Conservation (phyloP, 2,888 invertebrate genomes). For the Heteropelma amictum region DNA sequence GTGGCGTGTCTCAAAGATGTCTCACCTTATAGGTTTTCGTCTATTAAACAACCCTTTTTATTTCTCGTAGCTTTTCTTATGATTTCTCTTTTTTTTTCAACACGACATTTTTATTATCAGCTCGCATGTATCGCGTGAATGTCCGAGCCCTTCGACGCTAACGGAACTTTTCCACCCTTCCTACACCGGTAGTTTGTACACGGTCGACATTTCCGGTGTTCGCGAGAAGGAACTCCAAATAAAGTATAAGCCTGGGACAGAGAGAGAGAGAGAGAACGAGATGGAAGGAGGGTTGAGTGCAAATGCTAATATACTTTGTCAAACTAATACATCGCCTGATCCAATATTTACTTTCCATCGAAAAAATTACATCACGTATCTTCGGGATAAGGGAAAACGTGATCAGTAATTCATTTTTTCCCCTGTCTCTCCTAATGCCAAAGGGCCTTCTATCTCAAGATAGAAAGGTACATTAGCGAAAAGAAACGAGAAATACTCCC, state of each 20-base stretch:
- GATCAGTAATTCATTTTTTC: too few relatives aligned
- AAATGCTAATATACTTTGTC: too few relatives aligned
- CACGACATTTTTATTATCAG: slow-evolving; percentile 4
- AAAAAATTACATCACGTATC: too few relatives aligned
- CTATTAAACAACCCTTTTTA: not conserved
- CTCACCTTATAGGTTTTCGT: too few relatives aligned
- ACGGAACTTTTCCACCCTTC: not conserved
- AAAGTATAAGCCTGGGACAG: not conserved
- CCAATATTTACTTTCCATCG: too few relatives aligned
- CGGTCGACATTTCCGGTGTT: slow-evolving; percentile 31
- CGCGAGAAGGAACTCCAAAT: not conserved
- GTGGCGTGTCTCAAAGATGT: too few relatives aligned
- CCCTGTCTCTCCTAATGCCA: too few relatives aligned
- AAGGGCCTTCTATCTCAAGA: too few relatives aligned
- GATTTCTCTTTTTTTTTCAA: not conserved
- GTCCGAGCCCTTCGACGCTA: slow-evolving; percentile 22
- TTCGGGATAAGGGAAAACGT: too few relatives aligned
- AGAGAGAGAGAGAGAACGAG: slow-evolving; percentile 1
- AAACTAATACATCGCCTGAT: too few relatives aligned
- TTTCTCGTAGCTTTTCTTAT: not conserved
- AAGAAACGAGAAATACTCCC: too few relatives aligned
- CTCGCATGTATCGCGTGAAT: slow-evolving; percentile 29
- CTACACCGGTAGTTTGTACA: not conserved
- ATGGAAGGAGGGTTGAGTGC: not conserved
- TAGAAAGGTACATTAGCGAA: too few relatives aligned